Conservation (phyloP, 2,113 vertebrate genomes). For the Sialia sialis region DNA sequence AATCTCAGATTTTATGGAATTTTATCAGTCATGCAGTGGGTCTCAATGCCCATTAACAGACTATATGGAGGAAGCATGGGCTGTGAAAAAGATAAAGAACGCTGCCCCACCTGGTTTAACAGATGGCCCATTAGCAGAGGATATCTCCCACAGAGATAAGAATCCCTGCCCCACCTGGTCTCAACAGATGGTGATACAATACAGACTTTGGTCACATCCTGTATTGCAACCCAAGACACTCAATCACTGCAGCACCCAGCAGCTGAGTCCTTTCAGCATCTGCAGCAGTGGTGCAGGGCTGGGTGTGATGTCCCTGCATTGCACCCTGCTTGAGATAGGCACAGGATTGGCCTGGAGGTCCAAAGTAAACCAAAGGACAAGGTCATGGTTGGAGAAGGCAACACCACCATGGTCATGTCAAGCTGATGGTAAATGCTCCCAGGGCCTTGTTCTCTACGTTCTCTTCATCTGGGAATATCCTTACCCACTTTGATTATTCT, state of each 20-base stretch:
- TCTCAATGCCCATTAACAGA: too few species aligned
- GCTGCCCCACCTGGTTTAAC: too few species aligned
- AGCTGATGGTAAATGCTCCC: not conserved
- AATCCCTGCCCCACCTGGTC: too few species aligned
- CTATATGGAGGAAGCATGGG: too few species aligned
- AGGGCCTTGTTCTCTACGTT: not conserved
- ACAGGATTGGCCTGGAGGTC: not conserved
- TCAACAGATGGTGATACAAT: too few species aligned
- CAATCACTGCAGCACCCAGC: not conserved
- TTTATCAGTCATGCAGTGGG: too few species aligned
- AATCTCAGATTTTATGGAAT: too few species aligned
- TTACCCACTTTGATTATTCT: not conserved
- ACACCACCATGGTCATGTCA: accelerated
- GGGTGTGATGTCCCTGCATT: not conserved
- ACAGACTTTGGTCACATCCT: too few species aligned
- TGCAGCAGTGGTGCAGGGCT: not conserved
- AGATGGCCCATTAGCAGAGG: too few species aligned
- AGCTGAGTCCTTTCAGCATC: accelerated
- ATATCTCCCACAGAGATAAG: too few species aligned
- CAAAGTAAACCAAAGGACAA: not conserved
- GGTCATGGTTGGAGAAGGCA: not conserved
- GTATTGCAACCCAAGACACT: not conserved
- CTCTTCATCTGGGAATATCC: not conserved
- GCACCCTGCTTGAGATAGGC: not conserved
- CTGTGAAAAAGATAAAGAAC: too few species aligned